phyloP scores from a whole-genome alignment of 2,888 invertebrate species.

The Drosophila atroscutellata region DNA sequence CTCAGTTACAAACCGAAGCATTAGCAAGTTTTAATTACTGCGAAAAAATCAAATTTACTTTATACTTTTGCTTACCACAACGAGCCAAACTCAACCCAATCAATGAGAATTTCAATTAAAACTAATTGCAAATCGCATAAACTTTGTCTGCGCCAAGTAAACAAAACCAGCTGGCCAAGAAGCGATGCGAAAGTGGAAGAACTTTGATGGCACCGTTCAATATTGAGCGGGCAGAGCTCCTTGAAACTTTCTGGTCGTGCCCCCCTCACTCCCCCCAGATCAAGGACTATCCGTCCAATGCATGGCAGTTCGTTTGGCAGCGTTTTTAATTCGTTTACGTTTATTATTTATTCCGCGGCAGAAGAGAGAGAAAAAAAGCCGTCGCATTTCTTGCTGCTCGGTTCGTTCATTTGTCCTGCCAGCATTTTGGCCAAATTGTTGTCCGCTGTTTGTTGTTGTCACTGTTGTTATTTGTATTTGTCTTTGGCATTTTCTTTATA shows the following conservation, averaged over 20 bases:
- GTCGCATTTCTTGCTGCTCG: conserved; percentile 21
- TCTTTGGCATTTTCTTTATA: conserved; percentile 65
- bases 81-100: conserved; percentile 32
- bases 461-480: conserved; percentile 59
- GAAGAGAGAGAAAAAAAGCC: conserved; percentile 39
- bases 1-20: conserved; percentile 7
- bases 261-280: background rate
- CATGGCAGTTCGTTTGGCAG: conserved; percentile 60
- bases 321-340: conserved; percentile 82
- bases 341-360: conserved; percentile 79
- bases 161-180: conserved; percentile 52
- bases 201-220: conserved; percentile 54
- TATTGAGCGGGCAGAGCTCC: conserved; percentile 48
- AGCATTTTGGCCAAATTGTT: conserved; percentile 43
- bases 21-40: conserved; percentile 47
- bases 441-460: conserved; percentile 43
- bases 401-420: conserved; percentile 40
- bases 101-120: conserved; percentile 76
- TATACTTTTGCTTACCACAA: conserved; percentile 24
- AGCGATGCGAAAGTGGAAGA: conserved; percentile 23
- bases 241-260: conserved; percentile 8
- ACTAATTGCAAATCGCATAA: conserved; percentile 74
- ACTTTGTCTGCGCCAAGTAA: conserved; percentile 63
- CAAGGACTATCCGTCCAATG: conserved; percentile 5
- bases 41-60: conserved; percentile 42